Evolutionary conservation across 2,113 vertebrate species (phyloP), one percentile per base, ranked within the genome.

Genomic region (Camarhynchus parvulus): DNA sequence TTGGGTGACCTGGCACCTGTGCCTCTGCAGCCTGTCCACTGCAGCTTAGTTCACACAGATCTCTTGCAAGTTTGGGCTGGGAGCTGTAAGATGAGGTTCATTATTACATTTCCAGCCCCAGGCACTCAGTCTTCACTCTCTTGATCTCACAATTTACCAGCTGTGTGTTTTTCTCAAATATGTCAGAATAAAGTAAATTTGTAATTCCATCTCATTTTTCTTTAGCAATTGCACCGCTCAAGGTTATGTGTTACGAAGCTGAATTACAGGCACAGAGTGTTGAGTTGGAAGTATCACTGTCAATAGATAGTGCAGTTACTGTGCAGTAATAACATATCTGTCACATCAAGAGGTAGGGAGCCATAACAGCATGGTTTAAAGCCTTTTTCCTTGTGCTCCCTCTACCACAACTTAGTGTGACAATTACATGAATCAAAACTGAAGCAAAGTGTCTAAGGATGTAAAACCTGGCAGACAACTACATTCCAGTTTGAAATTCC

Each of bases 41-140:
- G 10, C 44, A 42, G 35, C 30, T 83, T 11, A 10, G 13, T 37
- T 46, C 35, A 44, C 2, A 9, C 49, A 62, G 49, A 35, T 35
- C 27, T 3, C 64, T 61, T 49, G 31, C n/a, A 61, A 25, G 16
- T 41, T 66, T 64, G 55, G 22, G 50, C 59, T 25, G 15, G 37
- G 72, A 39, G 31, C 44, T 76, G 44, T 2, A 6, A 50, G 27
- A n/a, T 0, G 0, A 44, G 18, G 30, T 44, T 17, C 6, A 0
- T 53, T 17, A n/a, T 64, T 63, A 5, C 20, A 14, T 59, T 70
- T 56, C 41, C 42, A 85, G 31, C 66, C 70, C 13, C 39, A 46
- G 75, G 52, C 31, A 11, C 44, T 21, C 70, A 37, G 4, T 77
- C 11, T 83, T 46, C 24, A 2, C 73, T 75, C 66, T 68, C 27